Percentiles rank a stretch among this genome's conserved stretches.
These are phyloP conservation scores for Drosophila truncata DNA, from an alignment of 1,140 invertebrate genomes.

Conservation along the genomic window DNA sequence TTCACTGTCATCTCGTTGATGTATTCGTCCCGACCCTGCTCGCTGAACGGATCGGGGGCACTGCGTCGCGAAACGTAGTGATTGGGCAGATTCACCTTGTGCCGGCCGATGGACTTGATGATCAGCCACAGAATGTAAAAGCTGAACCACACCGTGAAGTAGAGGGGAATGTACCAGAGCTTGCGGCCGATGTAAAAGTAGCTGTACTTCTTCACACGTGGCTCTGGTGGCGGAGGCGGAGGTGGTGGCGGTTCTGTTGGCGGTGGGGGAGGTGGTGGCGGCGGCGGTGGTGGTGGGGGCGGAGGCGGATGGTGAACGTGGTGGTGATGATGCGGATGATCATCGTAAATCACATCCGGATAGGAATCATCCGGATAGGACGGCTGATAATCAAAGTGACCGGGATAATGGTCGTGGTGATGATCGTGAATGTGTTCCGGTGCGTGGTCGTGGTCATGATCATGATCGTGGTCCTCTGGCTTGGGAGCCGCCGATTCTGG, in stretches of 20 bases:
- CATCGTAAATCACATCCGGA: conserved; percentile 77
- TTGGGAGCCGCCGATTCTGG: conserved; percentile 67
- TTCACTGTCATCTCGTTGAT: conserved; percentile 79
- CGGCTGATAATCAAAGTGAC: conserved; percentile 47
- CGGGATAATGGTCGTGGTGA: conserved; percentile 58
- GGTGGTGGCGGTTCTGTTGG: conserved; percentile 85
- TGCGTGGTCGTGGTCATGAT: conserved; percentile 43
- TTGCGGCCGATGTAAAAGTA: conserved; percentile 93
- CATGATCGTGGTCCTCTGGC: conserved; percentile 57
- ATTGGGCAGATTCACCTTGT: conserved; percentile 87
- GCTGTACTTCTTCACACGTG: conserved; percentile 91
- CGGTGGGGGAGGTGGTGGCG: conserved; percentile 85
- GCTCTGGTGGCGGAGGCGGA: conserved; percentile 87
- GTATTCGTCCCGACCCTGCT: conserved; percentile 63
- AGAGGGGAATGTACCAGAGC: conserved; percentile 92
- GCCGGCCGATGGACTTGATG: conserved; percentile 91
- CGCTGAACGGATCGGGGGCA: conserved; percentile 57
- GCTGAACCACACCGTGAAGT: conserved; percentile 93
- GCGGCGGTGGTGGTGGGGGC: conserved; percentile 55
- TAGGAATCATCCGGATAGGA: conserved; percentile 48
- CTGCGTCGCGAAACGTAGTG: conserved; percentile 72
- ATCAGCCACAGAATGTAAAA: conserved; percentile 92
- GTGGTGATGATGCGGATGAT: conserved; percentile 73
- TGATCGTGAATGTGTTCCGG: conserved; percentile 66
- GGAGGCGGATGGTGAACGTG: conserved; percentile 78